A percentile compares a stretch with the other conserved stretches of the same genome.
Conservation (phyloP, 2,113 vertebrate species). For the Smithornis capensis region DNA sequence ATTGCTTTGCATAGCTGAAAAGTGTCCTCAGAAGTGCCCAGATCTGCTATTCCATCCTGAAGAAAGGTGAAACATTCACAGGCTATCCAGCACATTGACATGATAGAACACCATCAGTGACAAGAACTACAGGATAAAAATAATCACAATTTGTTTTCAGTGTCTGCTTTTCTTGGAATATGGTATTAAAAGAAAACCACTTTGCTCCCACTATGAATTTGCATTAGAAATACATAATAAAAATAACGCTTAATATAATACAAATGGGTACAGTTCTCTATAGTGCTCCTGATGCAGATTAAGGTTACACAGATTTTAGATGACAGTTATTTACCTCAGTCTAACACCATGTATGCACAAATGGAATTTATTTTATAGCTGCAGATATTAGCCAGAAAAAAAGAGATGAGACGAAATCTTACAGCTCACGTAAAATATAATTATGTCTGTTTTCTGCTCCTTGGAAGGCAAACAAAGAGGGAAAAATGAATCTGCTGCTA, state of each 20-base stretch:
- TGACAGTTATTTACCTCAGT: slow-evolving; percentile 54
- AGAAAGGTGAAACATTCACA: slow-evolving; percentile 12
- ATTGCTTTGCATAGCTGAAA: slow-evolving; percentile 16
- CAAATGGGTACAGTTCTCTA: slow-evolving; percentile 43
- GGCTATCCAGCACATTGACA: background rate
- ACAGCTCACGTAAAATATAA: slow-evolving; percentile 64
- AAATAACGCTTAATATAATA: slow-evolving; percentile 60
- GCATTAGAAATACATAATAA: slow-evolving; percentile 61
- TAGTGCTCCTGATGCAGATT: slow-evolving; percentile 52
- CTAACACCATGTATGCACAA: slow-evolving; percentile 46
- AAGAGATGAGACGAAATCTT: slow-evolving; percentile 56
- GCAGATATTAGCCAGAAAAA: slow-evolving; percentile 53
- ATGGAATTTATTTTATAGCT: slow-evolving; percentile 63
- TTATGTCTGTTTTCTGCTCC: slow-evolving; percentile 66
- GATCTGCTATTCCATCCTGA: slow-evolving; percentile 6
- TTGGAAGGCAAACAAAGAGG: slow-evolving; percentile 56
- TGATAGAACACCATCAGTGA: background rate
- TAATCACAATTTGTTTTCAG: background rate
- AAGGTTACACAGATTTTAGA: slow-evolving; percentile 52
- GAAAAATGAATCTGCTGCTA: slow-evolving; percentile 61
- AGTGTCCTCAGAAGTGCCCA: slow-evolving; percentile 12
- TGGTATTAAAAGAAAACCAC: slow-evolving; percentile 41
- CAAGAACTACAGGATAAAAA: background rate
- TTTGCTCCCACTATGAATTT: slow-evolving; percentile 42
- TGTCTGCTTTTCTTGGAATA: slow-evolving; percentile 8